phyloP scores from a whole-genome alignment of 2,797 vertebrate genomes.

The Gymnoscopelus microlampas region DNA sequence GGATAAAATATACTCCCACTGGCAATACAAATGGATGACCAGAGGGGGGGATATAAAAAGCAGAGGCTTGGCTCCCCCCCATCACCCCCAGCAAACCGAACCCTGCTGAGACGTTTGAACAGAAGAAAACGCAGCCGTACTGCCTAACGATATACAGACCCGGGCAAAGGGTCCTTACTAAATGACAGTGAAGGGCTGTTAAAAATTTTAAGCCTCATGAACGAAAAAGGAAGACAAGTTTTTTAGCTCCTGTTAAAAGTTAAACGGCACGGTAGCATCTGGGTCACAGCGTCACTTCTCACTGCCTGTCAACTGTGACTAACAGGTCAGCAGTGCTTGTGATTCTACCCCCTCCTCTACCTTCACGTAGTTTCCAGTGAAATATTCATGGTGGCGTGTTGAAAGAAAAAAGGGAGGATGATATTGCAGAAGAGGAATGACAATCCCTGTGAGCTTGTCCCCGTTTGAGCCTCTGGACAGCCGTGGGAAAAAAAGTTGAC shows the following conservation, averaged over 20 bases:
- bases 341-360: conserved; percentile 47
- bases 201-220: conserved; percentile 21
- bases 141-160: conserved; percentile 41
- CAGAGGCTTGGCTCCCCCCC: too few relatives aligned
- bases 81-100: too few relatives aligned
- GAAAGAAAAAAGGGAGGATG: conserved; percentile 33
- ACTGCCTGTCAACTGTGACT: conserved; percentile 39
- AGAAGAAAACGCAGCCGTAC: conserved; percentile 44
- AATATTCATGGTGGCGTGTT: conserved; percentile 51
- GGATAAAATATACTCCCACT: too few relatives aligned
- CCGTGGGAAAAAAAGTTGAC: conserved; percentile 28
- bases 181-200: conserved; percentile 59
- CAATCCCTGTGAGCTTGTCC: conserved; percentile 19
- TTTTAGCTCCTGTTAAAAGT: conserved; percentile 40
- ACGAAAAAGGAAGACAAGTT: conserved; percentile 45
- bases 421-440: conserved; percentile 25
- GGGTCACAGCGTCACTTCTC: conserved; percentile 61
- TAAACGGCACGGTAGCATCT: conserved; percentile 60
- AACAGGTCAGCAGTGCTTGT: conserved; percentile 36
- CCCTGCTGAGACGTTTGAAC: conserved; percentile 9
- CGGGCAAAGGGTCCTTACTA: conserved; percentile 17
- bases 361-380: conserved; percentile 49
- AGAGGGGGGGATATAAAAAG: too few relatives aligned
- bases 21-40: too few relatives aligned
- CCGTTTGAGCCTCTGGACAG: conserved; percentile 20